A percentile compares a stretch with the other conserved stretches of the same genome.
phyloP scores from a whole-genome alignment of 2,113 vertebrate species.

The Crypturellus undulatus region DNA sequence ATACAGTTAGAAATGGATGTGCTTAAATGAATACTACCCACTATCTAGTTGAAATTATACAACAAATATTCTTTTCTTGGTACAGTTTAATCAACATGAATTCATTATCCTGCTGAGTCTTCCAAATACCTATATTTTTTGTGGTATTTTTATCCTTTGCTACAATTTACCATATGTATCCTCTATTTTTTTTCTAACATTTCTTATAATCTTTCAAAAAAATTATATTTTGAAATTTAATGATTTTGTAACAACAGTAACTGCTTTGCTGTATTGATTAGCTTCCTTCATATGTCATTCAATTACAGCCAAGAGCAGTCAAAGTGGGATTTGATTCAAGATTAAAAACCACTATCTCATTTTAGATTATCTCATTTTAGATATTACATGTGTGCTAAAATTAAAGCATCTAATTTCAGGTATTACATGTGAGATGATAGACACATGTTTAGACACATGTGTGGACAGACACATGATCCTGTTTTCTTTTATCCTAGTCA shows the following conservation, averaged over 20 bases:
- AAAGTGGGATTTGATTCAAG: neutral
- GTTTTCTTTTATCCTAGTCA: no score
- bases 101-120: neutral
- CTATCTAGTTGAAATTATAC: neutral
- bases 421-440: no score
- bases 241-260: neutral
- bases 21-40: neutral
- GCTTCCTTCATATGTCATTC: neutral
- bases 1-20: neutral
- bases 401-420: no score
- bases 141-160: neutral
- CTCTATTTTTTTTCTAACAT: neutral
- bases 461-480: no score
- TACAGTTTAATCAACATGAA: neutral
- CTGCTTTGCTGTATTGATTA: neutral
- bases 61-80: neutral
- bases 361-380: neutral
- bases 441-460: no score
- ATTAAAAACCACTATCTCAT: neutral
- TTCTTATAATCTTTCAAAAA: neutral
- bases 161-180: neutral
- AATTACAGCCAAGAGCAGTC: neutral
- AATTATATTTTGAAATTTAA: neutral
- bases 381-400: neutral
- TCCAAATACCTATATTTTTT: neutral